These are phyloP conservation scores for Drosophila mayaguana DNA, from an alignment of 2,888 invertebrate genomes.

Conservation along the genomic window DNA sequence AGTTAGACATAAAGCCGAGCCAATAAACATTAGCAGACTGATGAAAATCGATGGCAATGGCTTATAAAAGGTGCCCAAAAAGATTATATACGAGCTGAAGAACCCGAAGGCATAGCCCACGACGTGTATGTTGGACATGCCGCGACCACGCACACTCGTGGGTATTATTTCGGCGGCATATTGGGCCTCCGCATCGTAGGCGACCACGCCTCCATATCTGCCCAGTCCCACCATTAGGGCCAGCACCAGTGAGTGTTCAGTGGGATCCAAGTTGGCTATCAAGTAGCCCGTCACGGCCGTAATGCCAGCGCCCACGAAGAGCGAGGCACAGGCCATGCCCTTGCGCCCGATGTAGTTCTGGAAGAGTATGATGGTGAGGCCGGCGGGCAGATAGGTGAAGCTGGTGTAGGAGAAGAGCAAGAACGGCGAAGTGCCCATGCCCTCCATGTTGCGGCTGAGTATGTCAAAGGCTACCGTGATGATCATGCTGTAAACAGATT, in stretches of 20 bases:
- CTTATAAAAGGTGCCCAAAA: constrained; percentile 84
- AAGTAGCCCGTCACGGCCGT: constrained; percentile 85
- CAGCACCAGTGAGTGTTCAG: constrained; percentile 82
- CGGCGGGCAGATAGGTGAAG: constrained; percentile 86
- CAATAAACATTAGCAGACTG: constrained; percentile 85
- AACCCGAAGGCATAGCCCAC: constrained; percentile 87
- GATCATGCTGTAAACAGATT: constrained; percentile 85
- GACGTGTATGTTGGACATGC: constrained; percentile 87
- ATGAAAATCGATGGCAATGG: constrained; percentile 87
- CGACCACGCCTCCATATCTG: constrained; percentile 87
- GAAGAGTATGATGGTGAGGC: constrained; percentile 81
- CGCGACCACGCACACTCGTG: constrained; percentile 87
- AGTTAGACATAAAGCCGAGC: constrained; percentile 86
- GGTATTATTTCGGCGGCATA: constrained; percentile 88
- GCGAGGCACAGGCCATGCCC: constrained; percentile 86
- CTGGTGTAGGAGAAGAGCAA: constrained; percentile 86
- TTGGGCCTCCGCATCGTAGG: constrained; percentile 88
- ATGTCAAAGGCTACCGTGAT: constrained; percentile 87
- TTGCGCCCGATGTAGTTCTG: constrained; percentile 85
- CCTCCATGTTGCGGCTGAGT: constrained; percentile 87
- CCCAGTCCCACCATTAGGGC: constrained; percentile 86
- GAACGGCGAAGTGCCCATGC: constrained; percentile 86
- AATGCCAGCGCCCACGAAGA: constrained; percentile 86
- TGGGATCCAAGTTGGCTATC: constrained; percentile 80
- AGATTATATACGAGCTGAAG: constrained; percentile 87